phyloP scores from a whole-genome alignment of 2,113 vertebrate genomes.

The Halcyon malimbica region DNA sequence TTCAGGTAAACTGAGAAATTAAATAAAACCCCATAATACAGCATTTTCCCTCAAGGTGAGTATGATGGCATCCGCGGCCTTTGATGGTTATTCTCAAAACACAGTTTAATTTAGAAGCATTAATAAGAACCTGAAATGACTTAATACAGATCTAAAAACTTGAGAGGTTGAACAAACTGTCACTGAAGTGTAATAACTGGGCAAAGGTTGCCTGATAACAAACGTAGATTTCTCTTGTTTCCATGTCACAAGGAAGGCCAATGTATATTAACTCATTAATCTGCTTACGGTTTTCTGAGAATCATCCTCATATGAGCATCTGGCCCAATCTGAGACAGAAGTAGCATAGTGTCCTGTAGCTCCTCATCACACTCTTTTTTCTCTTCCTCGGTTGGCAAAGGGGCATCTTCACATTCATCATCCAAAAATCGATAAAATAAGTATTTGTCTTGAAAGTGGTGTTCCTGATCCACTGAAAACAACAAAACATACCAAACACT shows the following conservation, averaged over 20 bases:
- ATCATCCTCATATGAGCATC: constrained; percentile 99
- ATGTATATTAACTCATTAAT: not conserved
- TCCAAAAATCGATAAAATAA: constrained; percentile 98
- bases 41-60: not conserved
- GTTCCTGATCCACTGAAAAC: constrained; percentile 91
- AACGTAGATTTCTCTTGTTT: not conserved
- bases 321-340: constrained; percentile 93
- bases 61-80: not conserved
- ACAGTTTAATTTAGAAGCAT: not conserved
- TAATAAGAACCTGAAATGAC: not conserved
- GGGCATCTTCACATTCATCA: constrained; percentile 87
- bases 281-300: constrained; percentile 90
- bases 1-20: not conserved
- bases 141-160: not conserved
- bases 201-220: not conserved
- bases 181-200: not conserved
- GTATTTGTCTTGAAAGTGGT: constrained; percentile 97
- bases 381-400: constrained; percentile 87
- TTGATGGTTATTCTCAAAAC: not conserved
- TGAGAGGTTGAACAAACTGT: not conserved
- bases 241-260: not conserved
- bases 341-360: constrained; percentile 91
- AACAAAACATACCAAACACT: not conserved
- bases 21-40: not conserved
- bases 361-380: constrained; percentile 92